Conservation (phyloP, 1,140 invertebrate genomes). For the Manduca sexta region DNA sequence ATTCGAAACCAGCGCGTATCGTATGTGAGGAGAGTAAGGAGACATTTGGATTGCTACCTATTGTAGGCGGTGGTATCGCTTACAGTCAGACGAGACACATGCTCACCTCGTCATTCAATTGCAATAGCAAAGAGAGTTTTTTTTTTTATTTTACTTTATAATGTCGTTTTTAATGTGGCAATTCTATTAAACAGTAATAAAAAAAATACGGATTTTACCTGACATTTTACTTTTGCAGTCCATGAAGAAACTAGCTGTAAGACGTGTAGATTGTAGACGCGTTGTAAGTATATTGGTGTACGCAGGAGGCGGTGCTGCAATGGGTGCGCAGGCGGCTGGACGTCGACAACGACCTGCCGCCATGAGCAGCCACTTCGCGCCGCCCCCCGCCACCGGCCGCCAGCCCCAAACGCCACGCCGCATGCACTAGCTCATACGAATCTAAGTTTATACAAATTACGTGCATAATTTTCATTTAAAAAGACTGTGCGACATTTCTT, state of each 20-base stretch:
- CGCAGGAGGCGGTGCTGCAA: constrained; percentile 45
- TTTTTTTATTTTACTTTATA: background rate
- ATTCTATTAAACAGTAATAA: background rate
- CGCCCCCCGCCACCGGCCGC: background rate
- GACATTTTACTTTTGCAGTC: background rate
- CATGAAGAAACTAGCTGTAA: too few relatives aligned
- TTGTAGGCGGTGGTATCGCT: too few relatives aligned
- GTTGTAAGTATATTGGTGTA: too few relatives aligned
- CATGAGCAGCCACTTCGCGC: constrained; percentile 6
- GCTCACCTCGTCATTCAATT: too few relatives aligned
- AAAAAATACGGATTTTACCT: background rate
- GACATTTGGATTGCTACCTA: too few relatives aligned
- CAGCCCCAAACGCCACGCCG: background rate
- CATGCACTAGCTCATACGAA: background rate
- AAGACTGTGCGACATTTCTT: too few relatives aligned
- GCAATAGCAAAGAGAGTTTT: background rate
- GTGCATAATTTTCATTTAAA: background rate
- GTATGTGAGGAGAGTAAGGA: too few relatives aligned
- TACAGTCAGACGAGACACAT: background rate
- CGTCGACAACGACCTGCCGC: constrained; percentile 43
- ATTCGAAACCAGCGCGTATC: too few relatives aligned
- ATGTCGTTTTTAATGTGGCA: background rate
- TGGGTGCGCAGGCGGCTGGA: constrained; percentile 51
- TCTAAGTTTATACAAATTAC: background rate
- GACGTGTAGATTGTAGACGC: background rate